phyloP scores from a whole-genome alignment of 2,113 vertebrate species.

The Oreotrochilus melanogaster region DNA sequence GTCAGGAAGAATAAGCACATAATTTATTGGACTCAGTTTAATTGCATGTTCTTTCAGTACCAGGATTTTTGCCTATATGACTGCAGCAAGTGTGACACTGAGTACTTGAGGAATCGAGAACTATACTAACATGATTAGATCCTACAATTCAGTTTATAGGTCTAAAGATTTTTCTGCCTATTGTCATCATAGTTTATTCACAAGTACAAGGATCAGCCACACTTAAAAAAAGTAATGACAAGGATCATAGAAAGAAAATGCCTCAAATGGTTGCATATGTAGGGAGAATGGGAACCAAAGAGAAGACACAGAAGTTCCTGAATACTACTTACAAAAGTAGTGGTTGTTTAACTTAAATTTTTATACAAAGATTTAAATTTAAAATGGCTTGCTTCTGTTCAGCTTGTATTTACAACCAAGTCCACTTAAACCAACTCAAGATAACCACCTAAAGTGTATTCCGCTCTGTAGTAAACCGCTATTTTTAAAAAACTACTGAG shows the following conservation, averaged over 20 bases:
- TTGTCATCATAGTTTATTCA: fast-evolving
- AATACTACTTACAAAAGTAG: background rate
- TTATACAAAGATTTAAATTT: background rate
- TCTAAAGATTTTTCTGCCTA: background rate
- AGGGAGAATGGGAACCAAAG: background rate
- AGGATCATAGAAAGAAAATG: background rate
- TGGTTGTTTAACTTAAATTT: background rate
- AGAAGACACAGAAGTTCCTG: background rate
- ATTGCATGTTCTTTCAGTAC: background rate
- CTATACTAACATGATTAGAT: background rate
- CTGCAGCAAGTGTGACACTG: background rate
- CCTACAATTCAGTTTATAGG: background rate
- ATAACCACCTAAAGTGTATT: background rate
- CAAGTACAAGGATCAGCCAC: fast-evolving
- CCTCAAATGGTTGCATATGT: background rate
- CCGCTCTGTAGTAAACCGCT: background rate
- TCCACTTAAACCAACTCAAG: background rate
- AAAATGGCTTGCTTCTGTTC: background rate
- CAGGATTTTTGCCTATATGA: background rate
- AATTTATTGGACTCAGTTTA: background rate
- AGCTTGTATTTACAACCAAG: background rate
- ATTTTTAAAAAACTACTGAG: background rate
- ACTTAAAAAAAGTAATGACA: background rate
- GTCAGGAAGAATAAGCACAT: background rate
- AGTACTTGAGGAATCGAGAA: background rate